Evolutionary conservation across 2,113 vertebrate genomes (phyloP), one percentile per base, ranked within the genome.

Genomic region (Regulus satrapa): DNA sequence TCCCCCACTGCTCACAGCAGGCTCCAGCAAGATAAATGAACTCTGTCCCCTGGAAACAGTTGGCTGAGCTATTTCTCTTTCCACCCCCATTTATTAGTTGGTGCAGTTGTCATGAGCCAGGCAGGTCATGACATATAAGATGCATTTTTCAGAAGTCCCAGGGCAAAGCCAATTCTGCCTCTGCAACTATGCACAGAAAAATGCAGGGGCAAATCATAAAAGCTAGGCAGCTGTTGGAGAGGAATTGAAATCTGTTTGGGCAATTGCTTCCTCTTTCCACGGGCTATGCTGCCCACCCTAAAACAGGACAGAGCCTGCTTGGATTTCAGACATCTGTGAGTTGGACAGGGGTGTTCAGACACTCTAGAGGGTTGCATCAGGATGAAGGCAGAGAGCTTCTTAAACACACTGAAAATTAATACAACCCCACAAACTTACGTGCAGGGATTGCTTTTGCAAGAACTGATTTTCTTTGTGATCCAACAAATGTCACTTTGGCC

Each of bases 51-150:
- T 96, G 75, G 82, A 93, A 96, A 90, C 95, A 92, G 88, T 93
- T 96, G 95, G 88, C 93, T 83, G 78, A 96, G 85, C 95, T 96
- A 94, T 97, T 97, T 95, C 96, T 95, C 85, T 95, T 95, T 95
- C 94, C 79, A 0, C 92, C 85, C 75, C 85, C 85, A 83, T 95
- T 95, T 96, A 95, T 93, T 96, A 93, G 89, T 69, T 95, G 83
- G 68, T 95, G 92, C 94, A 95, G 88, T 96, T 96, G 92, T 95
- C 88, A 68, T 16, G 8, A 95, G 85, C 78, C 85, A 88, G 85
- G 95, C 95, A 95, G 95, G 92, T 96, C 94, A 92, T 85, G 95
- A 97, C 92, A 94, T 40, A 95, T 31, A 93, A 92, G 85, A 93
- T 73, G 59, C 78, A 85, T 96, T 94, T 96, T 96, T 97, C 88